Conservation (phyloP, 1,140 invertebrate genomes). For the Phocides pigmalion region DNA sequence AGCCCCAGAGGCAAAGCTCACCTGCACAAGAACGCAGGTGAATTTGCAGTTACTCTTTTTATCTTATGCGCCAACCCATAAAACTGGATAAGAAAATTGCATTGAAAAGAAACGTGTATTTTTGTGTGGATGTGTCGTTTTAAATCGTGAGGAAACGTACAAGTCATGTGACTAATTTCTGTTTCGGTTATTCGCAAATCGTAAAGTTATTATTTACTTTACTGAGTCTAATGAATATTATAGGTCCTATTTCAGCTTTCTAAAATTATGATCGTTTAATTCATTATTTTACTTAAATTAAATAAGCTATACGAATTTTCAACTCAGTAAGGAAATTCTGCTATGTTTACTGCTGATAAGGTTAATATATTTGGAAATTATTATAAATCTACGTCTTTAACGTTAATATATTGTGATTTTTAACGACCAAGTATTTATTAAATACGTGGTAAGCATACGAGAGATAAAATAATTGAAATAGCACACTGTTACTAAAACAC, state of each 20-base stretch:
- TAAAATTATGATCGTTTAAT: too few species aligned
- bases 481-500: background rate
- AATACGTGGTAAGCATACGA: too few species aligned
- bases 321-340: too few species aligned
- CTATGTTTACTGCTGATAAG: too few species aligned
- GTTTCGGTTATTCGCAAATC: background rate
- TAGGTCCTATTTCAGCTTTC: too few species aligned
- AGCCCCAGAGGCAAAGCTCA: constrained; percentile 58
- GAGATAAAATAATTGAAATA: background rate
- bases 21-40: constrained; percentile 65
- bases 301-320: too few species aligned
- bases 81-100: constrained; percentile 71
- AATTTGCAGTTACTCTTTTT: constrained; percentile 78
- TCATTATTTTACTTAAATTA: too few species aligned
- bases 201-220: background rate
- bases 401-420: too few species aligned
- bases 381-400: too few species aligned
- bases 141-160: background rate
- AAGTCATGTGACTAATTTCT: background rate
- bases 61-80: constrained; percentile 65
- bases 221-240: too few species aligned
- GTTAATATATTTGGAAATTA: too few species aligned
- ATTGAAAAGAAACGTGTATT: constrained; percentile 55
- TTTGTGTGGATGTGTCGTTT: constrained; percentile 30
- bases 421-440: too few species aligned